These are phyloP conservation scores for Mantis religiosa DNA, from an alignment of 2,888 invertebrate species.

Conservation along the genomic window DNA sequence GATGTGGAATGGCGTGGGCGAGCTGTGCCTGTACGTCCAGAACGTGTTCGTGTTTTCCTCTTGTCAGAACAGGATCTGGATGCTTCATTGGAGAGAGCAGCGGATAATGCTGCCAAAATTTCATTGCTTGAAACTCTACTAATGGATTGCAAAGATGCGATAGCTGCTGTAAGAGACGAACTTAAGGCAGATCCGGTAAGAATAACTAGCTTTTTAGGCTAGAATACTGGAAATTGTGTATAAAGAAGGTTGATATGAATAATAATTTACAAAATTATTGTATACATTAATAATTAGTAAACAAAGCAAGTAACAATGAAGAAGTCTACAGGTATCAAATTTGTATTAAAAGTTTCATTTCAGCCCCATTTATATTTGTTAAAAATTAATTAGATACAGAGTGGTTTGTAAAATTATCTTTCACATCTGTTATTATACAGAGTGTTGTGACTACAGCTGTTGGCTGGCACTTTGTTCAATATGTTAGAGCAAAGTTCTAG, in stretches of 20 bases:
- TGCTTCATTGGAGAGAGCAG: conserved; percentile 35
- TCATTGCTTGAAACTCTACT: conserved; percentile 85
- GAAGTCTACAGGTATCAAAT: too few relatives aligned
- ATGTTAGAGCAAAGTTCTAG: too few relatives aligned
- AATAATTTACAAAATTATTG: neutral
- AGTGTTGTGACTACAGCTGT: too few relatives aligned
- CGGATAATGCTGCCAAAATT: conserved; percentile 57
- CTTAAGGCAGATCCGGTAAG: conserved; percentile 58
- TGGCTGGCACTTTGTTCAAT: too few relatives aligned
- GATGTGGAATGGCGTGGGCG: conserved; percentile 88
- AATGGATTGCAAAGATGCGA: conserved; percentile 93
- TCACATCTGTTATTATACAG: too few relatives aligned
- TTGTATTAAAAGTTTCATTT: too few relatives aligned
- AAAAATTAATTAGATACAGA: too few relatives aligned
- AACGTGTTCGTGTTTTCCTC: conserved; percentile 74
- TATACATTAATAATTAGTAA: neutral
- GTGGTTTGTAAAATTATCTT: too few relatives aligned
- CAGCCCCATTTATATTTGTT: too few relatives aligned
- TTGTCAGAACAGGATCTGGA: conserved; percentile 75
- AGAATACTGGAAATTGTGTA: neutral
- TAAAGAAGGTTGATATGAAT: neutral
- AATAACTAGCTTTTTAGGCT: neutral
- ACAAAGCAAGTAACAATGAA: neutral
- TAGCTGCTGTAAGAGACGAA: conserved; percentile 79
- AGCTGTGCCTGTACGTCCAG: conserved; percentile 76